Base-by-base conservation (phyloP, 2,113 vertebrate genomes). In the Chaetura pelagica region DNA sequence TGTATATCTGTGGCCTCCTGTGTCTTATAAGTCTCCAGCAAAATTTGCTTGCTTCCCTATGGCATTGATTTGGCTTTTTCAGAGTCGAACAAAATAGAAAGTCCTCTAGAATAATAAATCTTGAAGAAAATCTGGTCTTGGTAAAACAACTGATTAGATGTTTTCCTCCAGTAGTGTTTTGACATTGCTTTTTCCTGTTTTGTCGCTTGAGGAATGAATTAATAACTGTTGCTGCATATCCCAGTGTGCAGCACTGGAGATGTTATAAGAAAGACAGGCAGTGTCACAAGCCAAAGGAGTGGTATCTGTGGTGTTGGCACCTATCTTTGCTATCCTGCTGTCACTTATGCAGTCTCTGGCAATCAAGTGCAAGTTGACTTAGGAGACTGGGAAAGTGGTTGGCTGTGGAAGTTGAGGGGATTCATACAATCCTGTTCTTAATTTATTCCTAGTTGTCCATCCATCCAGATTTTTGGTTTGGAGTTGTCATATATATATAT, bases 171-270 rank as follows among this genome's bases (percentile, higher is more conserved):
- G 10, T 69, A 81, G 38, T 59, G 15, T 61, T 87, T 54, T 82
- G 57, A 51, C 11, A 79, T 38, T 86, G 58, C n/a, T 90, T 81
- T 66, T 72, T 40, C 32, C 9, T 92, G 68, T 75, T 52, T 54
- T 90, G 72, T 61, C 90, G n/a, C 91, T 84, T 91, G 63, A 89
- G 44, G 35, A 96, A 93, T 40, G 30, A 59, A 77, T 88, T 46
- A 1, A 54, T 51, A 67, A 77, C 14, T 19, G 30, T 74, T 77
- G 44, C 18, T 66, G 20, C 24, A 29, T 44, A 52, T 87, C 15
- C n/a, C 32, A 22, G 30, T 29, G 3, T 67, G 21, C 2, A 72
- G 62, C 35, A 32, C 26, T 46, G n/a, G 34, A 51, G 72, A 29
- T 23, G 12, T 22, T 69, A 9, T 71, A 59, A 30, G 59, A 91